These are phyloP conservation scores for Empis livida DNA, from an alignment of 2,888 invertebrate genomes.

Conservation along the genomic window DNA sequence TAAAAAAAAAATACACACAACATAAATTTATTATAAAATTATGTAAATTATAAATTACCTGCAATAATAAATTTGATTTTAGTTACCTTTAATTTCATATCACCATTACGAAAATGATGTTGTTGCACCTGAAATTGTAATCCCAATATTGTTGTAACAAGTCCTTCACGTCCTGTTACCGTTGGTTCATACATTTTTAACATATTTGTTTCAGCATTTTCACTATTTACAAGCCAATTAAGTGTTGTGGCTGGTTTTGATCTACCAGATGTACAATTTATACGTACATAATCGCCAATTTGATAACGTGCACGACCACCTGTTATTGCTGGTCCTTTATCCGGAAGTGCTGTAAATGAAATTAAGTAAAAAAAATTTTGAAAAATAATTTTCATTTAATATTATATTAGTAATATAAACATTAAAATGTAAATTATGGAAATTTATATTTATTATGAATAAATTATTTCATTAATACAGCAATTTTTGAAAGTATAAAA, in stretches of 20 bases:
- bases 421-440: no score
- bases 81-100: conserved; percentile 54
- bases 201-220: conserved; percentile 35
- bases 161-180: conserved; percentile 43
- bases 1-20: no score
- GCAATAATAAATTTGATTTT: neutral
- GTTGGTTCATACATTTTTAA: conserved; percentile 40
- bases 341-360: conserved; percentile 40
- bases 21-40: no score
- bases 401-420: no score
- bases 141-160: conserved; percentile 53
- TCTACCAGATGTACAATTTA: conserved; percentile 49
- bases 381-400: no score
- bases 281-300: conserved; percentile 44
- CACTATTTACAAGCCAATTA: conserved; percentile 48
- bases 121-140: conserved; percentile 53
- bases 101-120: conserved; percentile 56
- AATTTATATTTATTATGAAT: no score
- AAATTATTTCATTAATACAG: no score
- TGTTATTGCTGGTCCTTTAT: conserved; percentile 45
- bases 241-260: conserved; percentile 47
- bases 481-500: no score
- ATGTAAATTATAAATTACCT: no score
- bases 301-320: conserved; percentile 46
- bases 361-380: neutral